phyloP scores from a whole-genome alignment of 2,888 invertebrate species.

The Trichopoda pennipes region DNA sequence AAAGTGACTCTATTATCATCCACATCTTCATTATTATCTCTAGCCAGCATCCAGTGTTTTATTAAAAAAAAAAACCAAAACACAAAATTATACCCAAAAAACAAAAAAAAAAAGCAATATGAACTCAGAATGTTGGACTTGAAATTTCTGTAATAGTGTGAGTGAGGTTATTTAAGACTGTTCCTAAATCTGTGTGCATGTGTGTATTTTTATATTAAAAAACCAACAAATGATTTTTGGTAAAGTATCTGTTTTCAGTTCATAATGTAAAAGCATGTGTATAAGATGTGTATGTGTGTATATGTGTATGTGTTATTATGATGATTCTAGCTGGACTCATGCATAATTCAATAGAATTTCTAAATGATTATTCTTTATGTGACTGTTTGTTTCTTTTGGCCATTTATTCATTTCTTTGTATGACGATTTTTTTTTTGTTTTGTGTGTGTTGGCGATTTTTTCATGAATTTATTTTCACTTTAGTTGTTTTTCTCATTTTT shows the following conservation, averaged over 20 bases:
- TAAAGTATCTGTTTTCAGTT: constrained; percentile 35
- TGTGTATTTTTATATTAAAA: constrained; percentile 32
- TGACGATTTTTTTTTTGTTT: constrained; percentile 10
- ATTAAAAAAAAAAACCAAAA: background rate
- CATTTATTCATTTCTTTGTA: constrained; percentile 78
- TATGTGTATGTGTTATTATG: constrained; percentile 44
- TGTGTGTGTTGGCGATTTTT: constrained; percentile 58
- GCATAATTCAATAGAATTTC: constrained; percentile 81
- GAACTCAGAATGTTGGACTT: constrained; percentile 42
- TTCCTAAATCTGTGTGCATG: background rate
- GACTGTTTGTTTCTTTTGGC: constrained; percentile 81
- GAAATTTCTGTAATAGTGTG: constrained; percentile 33
- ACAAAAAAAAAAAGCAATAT: constrained; percentile 1
- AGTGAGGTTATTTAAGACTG: background rate
- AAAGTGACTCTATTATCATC: constrained; percentile 50
- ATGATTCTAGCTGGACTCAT: constrained; percentile 73
- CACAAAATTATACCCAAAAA: constrained; percentile 40
- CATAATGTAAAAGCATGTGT: background rate
- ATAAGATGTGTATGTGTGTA: constrained; percentile 14
- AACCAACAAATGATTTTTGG: constrained; percentile 49
- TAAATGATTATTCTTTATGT: constrained; percentile 81
- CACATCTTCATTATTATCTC: constrained; percentile 40
- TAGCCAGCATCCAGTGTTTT: constrained; percentile 14
- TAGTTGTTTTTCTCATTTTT: constrained; percentile 30
- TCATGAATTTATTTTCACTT: constrained; percentile 61